Evolutionary conservation across 1,140 invertebrate species (phyloP).

Genomic region (Calosoma granatense): DNA sequence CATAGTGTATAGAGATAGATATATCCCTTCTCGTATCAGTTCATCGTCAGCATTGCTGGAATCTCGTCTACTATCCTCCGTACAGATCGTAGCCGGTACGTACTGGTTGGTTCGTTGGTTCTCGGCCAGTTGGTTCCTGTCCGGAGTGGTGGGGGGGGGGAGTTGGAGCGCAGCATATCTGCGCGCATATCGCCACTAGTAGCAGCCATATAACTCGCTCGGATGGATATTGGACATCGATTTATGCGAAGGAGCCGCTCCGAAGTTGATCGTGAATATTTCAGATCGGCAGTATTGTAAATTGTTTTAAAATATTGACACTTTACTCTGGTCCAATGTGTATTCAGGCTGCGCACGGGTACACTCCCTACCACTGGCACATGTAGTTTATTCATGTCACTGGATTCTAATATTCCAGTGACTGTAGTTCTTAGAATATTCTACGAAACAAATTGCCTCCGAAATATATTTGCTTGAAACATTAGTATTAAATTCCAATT

Average conservation of each 20-base stretch:
- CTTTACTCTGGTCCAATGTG: neutral
- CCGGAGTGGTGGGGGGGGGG: no score
- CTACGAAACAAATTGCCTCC: no score
- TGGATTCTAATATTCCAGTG: no score
- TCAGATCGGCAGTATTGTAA: neutral
- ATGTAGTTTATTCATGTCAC: no score
- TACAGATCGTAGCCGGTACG: no score
- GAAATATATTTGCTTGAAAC: no score
- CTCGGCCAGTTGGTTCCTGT: no score
- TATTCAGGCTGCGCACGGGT: neutral
- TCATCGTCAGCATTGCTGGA: neutral
- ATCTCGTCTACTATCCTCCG: neutral
- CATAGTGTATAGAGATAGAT: neutral
- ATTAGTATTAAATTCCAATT: no score
- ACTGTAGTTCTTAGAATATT: no score
- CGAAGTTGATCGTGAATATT: conserved; percentile 8
- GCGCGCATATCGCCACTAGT: neutral
- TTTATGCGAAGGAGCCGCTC: neutral
- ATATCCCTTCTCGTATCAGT: neutral
- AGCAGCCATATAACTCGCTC: neutral
- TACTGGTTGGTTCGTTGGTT: neutral
- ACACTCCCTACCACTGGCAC: neutral
- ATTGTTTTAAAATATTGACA: conserved; percentile 9
- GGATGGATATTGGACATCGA: conserved; percentile 7
- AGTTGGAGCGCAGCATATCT: no score